Evolutionary conservation across 1,140 invertebrate species (phyloP).

Genomic region (Mya arenaria): DNA sequence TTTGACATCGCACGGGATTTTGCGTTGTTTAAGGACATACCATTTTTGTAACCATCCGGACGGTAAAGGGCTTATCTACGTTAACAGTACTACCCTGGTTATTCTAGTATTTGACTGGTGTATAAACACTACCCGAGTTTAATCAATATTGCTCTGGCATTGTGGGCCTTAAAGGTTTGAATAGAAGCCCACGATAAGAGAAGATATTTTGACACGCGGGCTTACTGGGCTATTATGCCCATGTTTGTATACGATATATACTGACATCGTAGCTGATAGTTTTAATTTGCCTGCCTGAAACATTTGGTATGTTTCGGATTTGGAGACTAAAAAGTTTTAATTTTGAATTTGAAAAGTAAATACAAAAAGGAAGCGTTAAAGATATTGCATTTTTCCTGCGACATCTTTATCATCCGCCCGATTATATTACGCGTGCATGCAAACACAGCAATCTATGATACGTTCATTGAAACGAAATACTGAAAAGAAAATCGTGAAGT

Average conservation of each 20-base stretch:
- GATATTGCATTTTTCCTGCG: slow-evolving; percentile 50
- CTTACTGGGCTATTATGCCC: slow-evolving; percentile 51
- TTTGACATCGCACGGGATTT: slow-evolving; percentile 32
- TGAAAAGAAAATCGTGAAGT: too few relatives aligned
- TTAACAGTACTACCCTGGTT: slow-evolving; percentile 7
- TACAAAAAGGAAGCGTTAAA: slow-evolving; percentile 48
- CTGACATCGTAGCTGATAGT: slow-evolving; percentile 55
- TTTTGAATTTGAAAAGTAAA: slow-evolving; percentile 59
- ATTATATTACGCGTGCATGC: slow-evolving; percentile 46
- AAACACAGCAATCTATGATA: slow-evolving; percentile 43
- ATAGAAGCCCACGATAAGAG: slow-evolving; percentile 50
- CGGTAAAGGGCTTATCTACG: slow-evolving; percentile 19
- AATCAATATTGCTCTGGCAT: slow-evolving; percentile 49
- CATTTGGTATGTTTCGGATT: slow-evolving; percentile 55
- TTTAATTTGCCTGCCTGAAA: slow-evolving; percentile 49
- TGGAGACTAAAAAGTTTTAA: slow-evolving; percentile 55
- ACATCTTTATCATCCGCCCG: slow-evolving; percentile 18
- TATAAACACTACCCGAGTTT: slow-evolving; percentile 33
- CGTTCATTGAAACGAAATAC: too few relatives aligned
- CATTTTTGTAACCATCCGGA: slow-evolving; percentile 21
- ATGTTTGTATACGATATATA: slow-evolving; percentile 51
- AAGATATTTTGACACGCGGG: slow-evolving; percentile 54
- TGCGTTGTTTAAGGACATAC: slow-evolving; percentile 37
- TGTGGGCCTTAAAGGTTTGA: slow-evolving; percentile 51
- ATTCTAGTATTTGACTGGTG: slow-evolving; percentile 29